Evolutionary conservation across 2,888 invertebrate species (phyloP), one percentile per base, ranked within the genome.

Genomic region (Alviniconcha strummeri): DNA sequence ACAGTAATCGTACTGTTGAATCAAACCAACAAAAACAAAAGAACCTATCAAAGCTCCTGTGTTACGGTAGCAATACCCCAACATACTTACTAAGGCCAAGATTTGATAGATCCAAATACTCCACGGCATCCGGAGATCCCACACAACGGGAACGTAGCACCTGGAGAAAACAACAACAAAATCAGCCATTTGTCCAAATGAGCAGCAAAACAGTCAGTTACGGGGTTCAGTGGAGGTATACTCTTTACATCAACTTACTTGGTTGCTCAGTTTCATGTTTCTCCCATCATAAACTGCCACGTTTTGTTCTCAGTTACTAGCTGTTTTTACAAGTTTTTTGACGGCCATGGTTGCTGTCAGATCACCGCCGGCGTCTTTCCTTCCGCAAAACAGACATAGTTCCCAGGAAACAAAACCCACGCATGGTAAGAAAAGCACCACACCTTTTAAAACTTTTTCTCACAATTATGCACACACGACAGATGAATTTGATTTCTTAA

Each of bases 81-180:
- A 60, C 8, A 80, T 19, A 87, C 89, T 87, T 86, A 92, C 92
- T 90, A 71, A 92, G 83, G 69, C 88, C 90, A 13, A 90, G 84
- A 55, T 89, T 89, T 15, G 92, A 91, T 36, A 92, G 83, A 84
- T 92, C 89, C 85, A 91, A 84, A 83, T 88, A 91, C 81, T 90
- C 90, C 36, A 88, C 86, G 19, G 88, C 81, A 83, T 89, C 89
- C 81, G 91, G 84, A 52, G 90, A 89, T 11, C 86, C 88, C 80
- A 85, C 86, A 19, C 89, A 88, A 80, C 87, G 88, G 5, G 89
- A 89, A 52, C 89, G 86, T 69, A 91, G 83, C 19, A 90, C 84
- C 91, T 91, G 88, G 89, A 88, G 75, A 69, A 79, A 74, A 75
- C n/a, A 69, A 67, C 8, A 77, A 60, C 36, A 36, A 36, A 36